Evolutionary conservation across 2,888 invertebrate species (phyloP), one percentile per base, ranked within the genome.

Genomic region (Cerastis leucographa): DNA sequence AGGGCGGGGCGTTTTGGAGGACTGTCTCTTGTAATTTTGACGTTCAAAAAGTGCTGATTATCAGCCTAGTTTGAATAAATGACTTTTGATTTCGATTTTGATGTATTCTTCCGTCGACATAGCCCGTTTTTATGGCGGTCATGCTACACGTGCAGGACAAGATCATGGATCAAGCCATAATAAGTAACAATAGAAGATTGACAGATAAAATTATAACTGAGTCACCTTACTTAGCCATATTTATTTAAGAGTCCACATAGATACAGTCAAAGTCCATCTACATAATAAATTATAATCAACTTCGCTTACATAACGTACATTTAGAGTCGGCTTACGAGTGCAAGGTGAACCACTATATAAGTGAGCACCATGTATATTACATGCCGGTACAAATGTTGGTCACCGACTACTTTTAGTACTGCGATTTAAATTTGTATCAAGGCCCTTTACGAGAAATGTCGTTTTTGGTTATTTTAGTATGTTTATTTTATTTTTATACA

Each of bases 301-400:
- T 44, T 59, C 6, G 19, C 65, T 69, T 80, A 70, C 83, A 83
- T 80, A 80, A 80, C 76, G 7, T 17, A 9, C 59, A 51, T 42
- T 70, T 83, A 54, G 69, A 61, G 14, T 40, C 17, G 25, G 22
- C 25, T 70, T 77, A 46, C 59, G 65, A 69, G 80, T 69, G 80
- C 80, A 80, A 83, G 80, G 80, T 78, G 49, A 80, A 59, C 80
- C 29, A 54, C 62, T 67, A 22, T 40, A 14, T 8, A 1, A 46
- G 35, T 67, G 12, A 69, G 17, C 71, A 83, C 70, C 72, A 68
- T 81, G 35, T 51, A 29, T 22, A 40, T n/a, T n/a, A 40, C 6
- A 25, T 54, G n/a, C 5, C 22, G 17, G 25, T 65, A 46, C 12
- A 25, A 65, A 44, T 35, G 56, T 69, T 49, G 56, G 40, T 22